A percentile compares a stretch with the other conserved stretches of the same genome.
Evolutionary conservation across 2,113 vertebrate species (phyloP).

Genomic region (Tursiops truncatus): DNA sequence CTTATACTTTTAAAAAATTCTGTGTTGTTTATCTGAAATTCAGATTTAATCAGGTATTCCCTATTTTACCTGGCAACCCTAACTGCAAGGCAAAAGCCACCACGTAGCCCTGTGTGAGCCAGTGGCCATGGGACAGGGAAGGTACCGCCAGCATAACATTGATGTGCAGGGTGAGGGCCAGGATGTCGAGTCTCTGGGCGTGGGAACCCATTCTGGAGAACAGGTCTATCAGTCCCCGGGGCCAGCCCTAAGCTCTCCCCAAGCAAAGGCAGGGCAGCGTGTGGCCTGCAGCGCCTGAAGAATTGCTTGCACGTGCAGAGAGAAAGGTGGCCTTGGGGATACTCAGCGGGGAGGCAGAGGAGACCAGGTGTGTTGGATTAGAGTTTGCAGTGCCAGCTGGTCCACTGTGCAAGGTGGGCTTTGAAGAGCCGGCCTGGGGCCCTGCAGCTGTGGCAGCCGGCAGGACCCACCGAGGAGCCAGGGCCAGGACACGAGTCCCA

Average conservation of each 20-base stretch:
- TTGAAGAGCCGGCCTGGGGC: neutral
- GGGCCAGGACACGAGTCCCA: neutral
- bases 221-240: neutral
- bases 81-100: neutral
- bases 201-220: neutral
- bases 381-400: neutral
- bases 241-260: neutral
- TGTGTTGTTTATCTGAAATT: neutral
- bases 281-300: neutral
- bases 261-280: neutral
- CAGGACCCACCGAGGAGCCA: neutral
- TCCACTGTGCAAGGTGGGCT: neutral
- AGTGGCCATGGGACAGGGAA: neutral
- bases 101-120: neutral
- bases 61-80: neutral
- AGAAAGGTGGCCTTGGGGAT: neutral
- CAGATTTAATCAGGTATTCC: neutral
- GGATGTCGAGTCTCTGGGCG: neutral
- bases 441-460: neutral
- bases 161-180: neutral
- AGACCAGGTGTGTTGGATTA: no score
- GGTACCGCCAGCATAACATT: accelerated
- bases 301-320: neutral
- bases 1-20: neutral
- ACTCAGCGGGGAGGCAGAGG: neutral